Conservation (phyloP, 2,113 vertebrate genomes). For the Mormyrus iriodes region DNA sequence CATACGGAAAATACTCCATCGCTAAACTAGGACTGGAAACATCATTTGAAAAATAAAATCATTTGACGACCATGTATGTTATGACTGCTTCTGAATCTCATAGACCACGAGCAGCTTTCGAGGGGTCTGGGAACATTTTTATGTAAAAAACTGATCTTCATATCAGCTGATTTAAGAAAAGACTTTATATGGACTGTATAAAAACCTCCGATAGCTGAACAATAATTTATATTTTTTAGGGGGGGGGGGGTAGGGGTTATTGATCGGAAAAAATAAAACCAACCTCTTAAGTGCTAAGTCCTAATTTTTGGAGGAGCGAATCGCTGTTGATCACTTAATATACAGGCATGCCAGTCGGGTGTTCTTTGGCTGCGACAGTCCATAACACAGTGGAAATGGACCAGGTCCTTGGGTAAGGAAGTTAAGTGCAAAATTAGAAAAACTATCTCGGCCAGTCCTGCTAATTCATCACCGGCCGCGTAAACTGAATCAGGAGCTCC, state of each 20-base stretch:
- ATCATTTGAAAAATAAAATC: neutral
- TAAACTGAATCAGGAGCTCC: neutral
- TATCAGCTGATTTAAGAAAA: neutral
- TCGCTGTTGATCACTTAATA: neutral
- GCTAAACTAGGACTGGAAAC: neutral
- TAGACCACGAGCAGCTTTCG: neutral
- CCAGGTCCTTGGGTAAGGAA: neutral
- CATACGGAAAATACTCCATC: neutral
- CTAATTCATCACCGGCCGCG: neutral
- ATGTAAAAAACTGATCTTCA: neutral
- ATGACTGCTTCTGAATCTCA: neutral
- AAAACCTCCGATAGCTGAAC: neutral
- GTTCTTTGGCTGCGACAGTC: neutral
- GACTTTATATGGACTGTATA: neutral
- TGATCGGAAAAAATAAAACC: neutral
- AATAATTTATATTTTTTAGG: neutral
- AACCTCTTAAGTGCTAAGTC: neutral
- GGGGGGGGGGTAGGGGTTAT: no score
- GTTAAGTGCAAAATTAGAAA: neutral
- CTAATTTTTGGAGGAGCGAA: neutral
- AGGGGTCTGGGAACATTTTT: neutral
- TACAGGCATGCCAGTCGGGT: neutral
- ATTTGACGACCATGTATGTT: neutral
- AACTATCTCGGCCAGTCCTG: neutral
- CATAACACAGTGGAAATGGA: neutral